These are phyloP conservation scores for Salvelinus alpinus DNA, from an alignment of 2,113 vertebrate species.

Conservation along the genomic window DNA sequence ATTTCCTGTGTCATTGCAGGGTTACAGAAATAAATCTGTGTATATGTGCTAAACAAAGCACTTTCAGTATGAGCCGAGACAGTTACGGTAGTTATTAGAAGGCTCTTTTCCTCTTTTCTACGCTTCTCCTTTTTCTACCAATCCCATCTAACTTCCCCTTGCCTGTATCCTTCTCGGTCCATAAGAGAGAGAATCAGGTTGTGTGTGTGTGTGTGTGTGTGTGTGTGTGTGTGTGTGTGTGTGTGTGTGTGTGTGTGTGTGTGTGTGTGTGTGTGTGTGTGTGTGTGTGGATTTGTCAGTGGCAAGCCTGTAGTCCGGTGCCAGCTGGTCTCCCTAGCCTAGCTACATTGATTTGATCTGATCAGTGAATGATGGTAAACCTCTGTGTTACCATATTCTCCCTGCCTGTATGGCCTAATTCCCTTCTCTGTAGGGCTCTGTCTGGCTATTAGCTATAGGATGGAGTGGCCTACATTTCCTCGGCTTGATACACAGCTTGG, in stretches of 20 bases:
- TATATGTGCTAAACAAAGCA: neutral
- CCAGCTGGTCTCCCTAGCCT: slow-evolving; percentile 43
- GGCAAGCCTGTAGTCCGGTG: slow-evolving; percentile 31
- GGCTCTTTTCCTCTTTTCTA: neutral
- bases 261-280: too few species aligned
- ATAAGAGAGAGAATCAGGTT: slow-evolving; percentile 13
- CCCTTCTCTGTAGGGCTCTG: slow-evolving; percentile 27
- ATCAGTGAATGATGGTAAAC: slow-evolving; percentile 34
- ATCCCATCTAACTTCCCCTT: neutral
- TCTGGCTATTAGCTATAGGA: neutral
- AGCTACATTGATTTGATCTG: slow-evolving; percentile 54
- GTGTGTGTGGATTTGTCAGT: slow-evolving; percentile 40
- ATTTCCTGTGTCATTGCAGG: neutral
- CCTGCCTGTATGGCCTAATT: slow-evolving; percentile 26
- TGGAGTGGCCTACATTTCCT: neutral
- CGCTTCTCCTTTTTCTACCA: neutral
- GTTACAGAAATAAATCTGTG: neutral
- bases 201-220: too few species aligned
- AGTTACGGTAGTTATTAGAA: neutral
- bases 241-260: slow-evolving; percentile 9
- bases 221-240: too few species aligned
- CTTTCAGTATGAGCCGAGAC: neutral
- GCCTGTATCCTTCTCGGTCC: neutral
- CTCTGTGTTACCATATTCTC: neutral
- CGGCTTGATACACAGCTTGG: neutral